Evolutionary conservation across 2,113 vertebrate species (phyloP), one percentile per base, ranked within the genome.

Genomic region (Sialia sialis): DNA sequence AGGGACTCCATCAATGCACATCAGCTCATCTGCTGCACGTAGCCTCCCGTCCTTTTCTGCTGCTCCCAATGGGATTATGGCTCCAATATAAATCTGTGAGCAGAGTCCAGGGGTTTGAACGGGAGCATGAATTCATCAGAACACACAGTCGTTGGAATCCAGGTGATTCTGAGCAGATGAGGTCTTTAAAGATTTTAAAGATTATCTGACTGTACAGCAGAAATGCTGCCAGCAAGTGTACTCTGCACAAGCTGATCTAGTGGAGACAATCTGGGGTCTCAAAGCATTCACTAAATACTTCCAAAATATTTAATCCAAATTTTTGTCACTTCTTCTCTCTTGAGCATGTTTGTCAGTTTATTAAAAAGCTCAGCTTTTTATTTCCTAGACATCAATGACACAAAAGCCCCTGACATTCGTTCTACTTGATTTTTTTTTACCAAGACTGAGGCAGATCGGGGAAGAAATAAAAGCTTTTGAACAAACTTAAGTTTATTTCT

Each of bases 11-110:
- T 99, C 99, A 9, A 99, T 99, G 55, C 99, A 99, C 92, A 99
- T 98, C 62, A 99, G 98, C 92, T 99, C 99, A 15, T 99, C 99
- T 0, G 99, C 99, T 1, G 99, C 99, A 13, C 99, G 98, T 26
- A 99, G 98, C 51, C 99, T 98, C 13, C 99, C 99, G 0, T 99
- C 99, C 80, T 99, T 99, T 92, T 99, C 99, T 0, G 99, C 99
- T 1, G 99, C 99, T 5, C 99, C 99, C 81, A 99, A 89, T 0
- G 99, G 99, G 70, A 99, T 99, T 36, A 99, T 99, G 90, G 99
- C 99, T 8, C 99, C 99, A 2, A 99, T 99, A 79, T 99, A 99
- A 52, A 99, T 99, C 99, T 99, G 97, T 3, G 38, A 95, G 73
- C 46, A 90, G 11, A 89, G 87, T 20, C 43, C 41, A 25, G 27